Evolutionary conservation across 2,888 invertebrate species (phyloP), one percentile per base, ranked within the genome.

Genomic region (Noctua janthina): DNA sequence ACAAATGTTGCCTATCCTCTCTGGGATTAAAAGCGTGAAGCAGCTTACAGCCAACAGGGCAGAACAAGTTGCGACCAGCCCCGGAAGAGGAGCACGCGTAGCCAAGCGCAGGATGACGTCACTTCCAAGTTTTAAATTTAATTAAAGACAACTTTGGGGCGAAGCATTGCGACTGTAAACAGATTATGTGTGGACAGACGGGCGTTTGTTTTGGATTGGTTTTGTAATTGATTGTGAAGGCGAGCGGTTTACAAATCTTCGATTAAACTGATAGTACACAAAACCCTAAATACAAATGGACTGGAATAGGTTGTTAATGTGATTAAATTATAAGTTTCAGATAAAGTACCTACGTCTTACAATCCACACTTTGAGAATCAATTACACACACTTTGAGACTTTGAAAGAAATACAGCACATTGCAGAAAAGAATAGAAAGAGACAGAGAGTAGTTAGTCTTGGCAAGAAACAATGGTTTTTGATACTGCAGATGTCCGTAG

Each of bases 81-180:
- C 78, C 83, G 87, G 82, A 86, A 84, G 90, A 91, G 90, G 87
- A 74, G 88, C 90, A 92, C 92, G 93, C 92, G 90, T 91, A 91
- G 80, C 82, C 90, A 90, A 90, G 87, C 92, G 88, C 91, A 82
- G 88, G 91, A 92, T 94, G 94, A 93, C 94, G 93, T 94, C 93
- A 93, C 91, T 90, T 88, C 78, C 88, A 92, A 95, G 92, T 95
- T 96, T 95, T 93, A 94, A 95, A 95, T 96, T 96, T 95, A 96
- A 96, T 96, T 96, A 96, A 95, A 96, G 94, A 94, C 92, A 94
- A 94, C 93, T 94, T 93, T 90, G 91, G 91, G 91, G 91, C 93
- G 94, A 92, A 92, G 91, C 93, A 94, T 91, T 91, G 88, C 89
- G 84, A 91, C 91, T 91, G 94, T 94, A 95, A 95, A 94, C 94